Percentiles rank a stretch among this genome's conserved stretches.
Conservation (phyloP, 2,797 vertebrate genomes). For the Mus spretus region DNA sequence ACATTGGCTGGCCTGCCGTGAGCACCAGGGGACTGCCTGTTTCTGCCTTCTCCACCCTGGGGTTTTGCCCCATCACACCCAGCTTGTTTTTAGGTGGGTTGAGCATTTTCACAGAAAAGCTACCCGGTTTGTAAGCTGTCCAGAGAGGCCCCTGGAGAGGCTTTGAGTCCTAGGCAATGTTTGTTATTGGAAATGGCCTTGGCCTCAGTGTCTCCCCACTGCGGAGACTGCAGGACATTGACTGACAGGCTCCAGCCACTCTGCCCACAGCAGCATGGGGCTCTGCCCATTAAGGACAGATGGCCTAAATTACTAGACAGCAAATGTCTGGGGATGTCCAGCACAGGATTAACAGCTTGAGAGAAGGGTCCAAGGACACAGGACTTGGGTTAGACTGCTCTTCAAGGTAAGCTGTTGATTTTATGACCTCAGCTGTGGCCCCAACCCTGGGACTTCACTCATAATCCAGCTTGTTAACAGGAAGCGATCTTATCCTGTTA, state of each 20-base stretch:
- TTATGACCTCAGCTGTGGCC: slow-evolving; percentile 63
- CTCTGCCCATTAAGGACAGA: neutral
- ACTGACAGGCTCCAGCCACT: neutral
- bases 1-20: neutral
- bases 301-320: neutral
- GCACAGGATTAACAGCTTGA: slow-evolving; percentile 51
- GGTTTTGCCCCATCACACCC: neutral
- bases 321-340: neutral
- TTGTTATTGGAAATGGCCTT: neutral
- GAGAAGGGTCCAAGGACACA: slow-evolving; percentile 5
- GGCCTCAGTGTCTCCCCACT: neutral
- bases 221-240: neutral
- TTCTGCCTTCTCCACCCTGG: no score
- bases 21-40: neutral
- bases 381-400: slow-evolving; percentile 67
- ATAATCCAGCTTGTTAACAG: slow-evolving; percentile 77
- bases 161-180: neutral
- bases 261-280: neutral
- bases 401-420: slow-evolving; percentile 73
- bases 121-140: neutral
- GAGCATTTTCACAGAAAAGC: neutral
- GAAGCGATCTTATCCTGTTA: slow-evolving; percentile 81
- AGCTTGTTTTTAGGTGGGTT: neutral
- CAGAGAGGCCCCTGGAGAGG: neutral
- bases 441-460: slow-evolving; percentile 66